Conservation (phyloP, 2,797 vertebrate species). For the Microctenopoma steveboyesi region DNA sequence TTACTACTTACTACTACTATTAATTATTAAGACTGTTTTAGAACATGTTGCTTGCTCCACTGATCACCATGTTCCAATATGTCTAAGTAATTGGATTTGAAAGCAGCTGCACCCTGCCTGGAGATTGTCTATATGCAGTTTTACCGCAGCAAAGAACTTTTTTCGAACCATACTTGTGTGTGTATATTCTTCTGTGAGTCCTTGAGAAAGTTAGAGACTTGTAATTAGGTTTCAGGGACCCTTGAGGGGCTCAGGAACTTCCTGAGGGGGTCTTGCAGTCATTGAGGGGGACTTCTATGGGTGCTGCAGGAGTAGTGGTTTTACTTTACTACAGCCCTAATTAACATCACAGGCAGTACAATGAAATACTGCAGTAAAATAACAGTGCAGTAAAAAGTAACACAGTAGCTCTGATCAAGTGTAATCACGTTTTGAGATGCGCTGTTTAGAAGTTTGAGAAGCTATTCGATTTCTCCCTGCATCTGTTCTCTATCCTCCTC, state of each 20-base stretch:
- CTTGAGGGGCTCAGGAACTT: slow-evolving; percentile 5
- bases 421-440: slow-evolving; percentile 2
- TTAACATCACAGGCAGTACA: background rate
- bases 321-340: background rate
- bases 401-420: background rate
- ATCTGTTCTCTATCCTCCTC: slow-evolving; percentile 37
- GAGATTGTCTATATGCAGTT: too few species aligned
- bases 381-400: background rate
- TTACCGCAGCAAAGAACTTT: background rate
- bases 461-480: slow-evolving; percentile 15
- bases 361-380: background rate
- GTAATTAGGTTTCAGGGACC: slow-evolving; percentile 6
- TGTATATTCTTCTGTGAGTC: background rate
- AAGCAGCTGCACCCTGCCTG: too few species aligned
- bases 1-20: too few species aligned
- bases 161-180: background rate
- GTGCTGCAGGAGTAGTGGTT: background rate
- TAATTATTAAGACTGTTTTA: background rate
- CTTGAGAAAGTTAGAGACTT: background rate
- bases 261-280: background rate
- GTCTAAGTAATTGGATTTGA: background rate
- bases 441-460: slow-evolving; percentile 11
- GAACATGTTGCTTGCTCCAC: background rate
- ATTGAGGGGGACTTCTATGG: background rate
- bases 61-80: background rate